phyloP scores from a whole-genome alignment of 2,797 vertebrate species.

The Alosa sapidissima region DNA sequence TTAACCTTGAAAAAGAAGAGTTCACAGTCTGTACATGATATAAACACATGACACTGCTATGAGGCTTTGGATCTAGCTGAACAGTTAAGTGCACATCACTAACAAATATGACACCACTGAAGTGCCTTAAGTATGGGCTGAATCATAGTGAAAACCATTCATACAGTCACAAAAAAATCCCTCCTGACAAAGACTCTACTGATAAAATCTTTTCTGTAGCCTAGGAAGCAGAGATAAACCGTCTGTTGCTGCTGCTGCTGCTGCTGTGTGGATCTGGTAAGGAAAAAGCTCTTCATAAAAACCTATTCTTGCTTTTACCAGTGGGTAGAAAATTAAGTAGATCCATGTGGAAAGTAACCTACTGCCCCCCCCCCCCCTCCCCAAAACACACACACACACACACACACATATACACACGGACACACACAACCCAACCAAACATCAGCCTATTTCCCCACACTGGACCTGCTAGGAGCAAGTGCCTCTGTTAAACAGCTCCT shows the following conservation, averaged over 20 bases:
- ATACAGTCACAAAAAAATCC: background rate
- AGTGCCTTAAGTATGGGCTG: background rate
- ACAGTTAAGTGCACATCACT: background rate
- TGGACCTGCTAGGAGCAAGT: background rate
- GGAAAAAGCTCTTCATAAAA: background rate
- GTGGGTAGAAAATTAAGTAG: background rate
- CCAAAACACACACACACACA: background rate
- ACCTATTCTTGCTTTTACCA: background rate
- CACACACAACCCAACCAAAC: too few relatives aligned
- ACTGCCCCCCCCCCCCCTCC: background rate
- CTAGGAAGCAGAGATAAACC: background rate
- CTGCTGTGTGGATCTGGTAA: background rate
- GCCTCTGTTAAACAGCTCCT: background rate
- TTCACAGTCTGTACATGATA: background rate
- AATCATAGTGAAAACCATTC: constrained; percentile 9
- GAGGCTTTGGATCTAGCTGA: background rate
- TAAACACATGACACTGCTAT: background rate
- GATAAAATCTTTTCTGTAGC: background rate
- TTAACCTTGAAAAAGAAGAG: background rate
- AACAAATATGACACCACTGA: background rate
- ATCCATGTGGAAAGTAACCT: too few relatives aligned
- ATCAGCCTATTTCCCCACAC: background rate
- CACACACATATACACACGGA: background rate
- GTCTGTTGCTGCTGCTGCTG: background rate
- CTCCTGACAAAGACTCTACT: background rate